Evolutionary conservation across 2,888 invertebrate species (phyloP).

Genomic region (Megalurothrips usitatus): DNA sequence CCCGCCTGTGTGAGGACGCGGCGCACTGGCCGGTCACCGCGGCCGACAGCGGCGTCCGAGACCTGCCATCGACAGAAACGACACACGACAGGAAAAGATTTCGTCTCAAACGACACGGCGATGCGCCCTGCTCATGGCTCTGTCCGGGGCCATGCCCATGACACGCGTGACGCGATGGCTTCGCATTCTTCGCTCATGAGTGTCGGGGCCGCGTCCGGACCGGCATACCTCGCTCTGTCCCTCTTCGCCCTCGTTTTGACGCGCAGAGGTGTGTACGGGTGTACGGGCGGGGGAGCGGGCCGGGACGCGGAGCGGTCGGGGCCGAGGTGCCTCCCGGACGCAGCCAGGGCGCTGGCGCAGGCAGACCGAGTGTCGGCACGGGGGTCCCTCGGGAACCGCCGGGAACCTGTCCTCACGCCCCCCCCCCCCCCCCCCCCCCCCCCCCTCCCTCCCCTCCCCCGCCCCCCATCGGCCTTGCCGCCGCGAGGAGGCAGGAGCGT

Average conservation of each 20-base stretch:
- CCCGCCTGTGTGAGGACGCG: no score
- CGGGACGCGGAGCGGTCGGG: not conserved
- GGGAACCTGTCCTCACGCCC: not conserved
- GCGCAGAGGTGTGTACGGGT: not conserved
- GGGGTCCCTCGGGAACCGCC: not conserved
- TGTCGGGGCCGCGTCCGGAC: not conserved
- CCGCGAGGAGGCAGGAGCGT: no score
- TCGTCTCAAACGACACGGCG: no score
- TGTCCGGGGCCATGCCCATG: not conserved
- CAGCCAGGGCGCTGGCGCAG: not conserved
- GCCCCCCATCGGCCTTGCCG: not conserved
- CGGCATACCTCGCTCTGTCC: no score
- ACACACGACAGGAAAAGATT: no score
- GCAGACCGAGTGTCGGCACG: slow-evolving; percentile 11
- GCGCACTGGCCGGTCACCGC: no score
- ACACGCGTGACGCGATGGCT: not conserved
- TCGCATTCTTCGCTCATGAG: slow-evolving; percentile 16
- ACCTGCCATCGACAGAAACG: no score
- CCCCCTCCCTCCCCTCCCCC: not conserved
- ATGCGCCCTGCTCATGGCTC: not conserved
- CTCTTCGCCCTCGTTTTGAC: not conserved
- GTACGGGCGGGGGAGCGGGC: not conserved
- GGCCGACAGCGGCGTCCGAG: no score
- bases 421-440: not conserved
- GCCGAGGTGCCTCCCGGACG: not conserved